Percentiles rank a stretch among this genome's conserved stretches.
phyloP scores from a whole-genome alignment of 2,113 vertebrate species.

The Tetrax tetrax region DNA sequence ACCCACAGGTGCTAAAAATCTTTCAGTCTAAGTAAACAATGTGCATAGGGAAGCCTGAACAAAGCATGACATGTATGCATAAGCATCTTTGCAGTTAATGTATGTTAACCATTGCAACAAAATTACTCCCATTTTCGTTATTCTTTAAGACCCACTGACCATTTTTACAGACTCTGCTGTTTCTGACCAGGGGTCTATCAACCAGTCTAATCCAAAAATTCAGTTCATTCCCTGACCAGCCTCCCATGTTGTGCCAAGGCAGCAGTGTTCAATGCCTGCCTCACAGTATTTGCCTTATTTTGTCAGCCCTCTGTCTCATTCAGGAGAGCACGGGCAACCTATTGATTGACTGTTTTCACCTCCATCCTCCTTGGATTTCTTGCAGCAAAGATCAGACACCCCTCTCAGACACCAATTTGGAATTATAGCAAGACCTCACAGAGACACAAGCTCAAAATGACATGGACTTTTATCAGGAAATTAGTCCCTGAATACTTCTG shows the following conservation, averaged over 20 bases:
- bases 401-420: not conserved
- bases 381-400: not conserved
- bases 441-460: not conserved
- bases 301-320: not conserved
- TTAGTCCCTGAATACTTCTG: not conserved
- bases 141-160: not conserved
- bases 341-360: not conserved
- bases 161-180: not conserved
- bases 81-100: not conserved
- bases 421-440: slow-evolving; percentile 23
- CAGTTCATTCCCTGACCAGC: not conserved
- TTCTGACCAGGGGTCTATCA: not conserved
- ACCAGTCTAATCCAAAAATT: not conserved
- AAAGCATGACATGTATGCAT: not conserved
- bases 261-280: not conserved
- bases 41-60: not conserved
- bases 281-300: not conserved
- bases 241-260: not conserved
- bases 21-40: not conserved
- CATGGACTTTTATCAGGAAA: not conserved
- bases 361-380: not conserved
- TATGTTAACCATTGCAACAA: not conserved
- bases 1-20: not conserved
- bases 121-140: not conserved
- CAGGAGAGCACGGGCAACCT: not conserved